Percentiles rank a stretch among this genome's conserved stretches.
These are phyloP conservation scores for Pitta sordida DNA, from an alignment of 2,113 vertebrate species.

Conservation along the genomic window DNA sequence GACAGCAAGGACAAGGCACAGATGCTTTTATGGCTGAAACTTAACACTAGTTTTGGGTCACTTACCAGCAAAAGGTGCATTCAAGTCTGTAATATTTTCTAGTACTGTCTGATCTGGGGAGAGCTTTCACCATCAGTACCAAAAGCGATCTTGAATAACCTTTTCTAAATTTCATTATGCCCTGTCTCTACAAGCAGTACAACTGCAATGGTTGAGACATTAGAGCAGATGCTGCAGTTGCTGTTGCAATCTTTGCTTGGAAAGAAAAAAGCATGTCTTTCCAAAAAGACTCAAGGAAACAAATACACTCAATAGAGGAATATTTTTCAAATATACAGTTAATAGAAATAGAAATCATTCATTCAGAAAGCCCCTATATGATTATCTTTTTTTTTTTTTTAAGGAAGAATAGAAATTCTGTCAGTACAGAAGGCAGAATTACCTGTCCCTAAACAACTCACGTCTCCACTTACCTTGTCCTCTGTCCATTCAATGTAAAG, in stretches of 20 bases:
- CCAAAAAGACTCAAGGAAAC: background rate
- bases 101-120: background rate
- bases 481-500: background rate
- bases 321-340: background rate
- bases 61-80: background rate
- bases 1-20: background rate
- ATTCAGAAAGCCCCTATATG: background rate
- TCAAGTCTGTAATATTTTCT: background rate
- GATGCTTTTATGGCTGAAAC: background rate
- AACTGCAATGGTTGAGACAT: background rate
- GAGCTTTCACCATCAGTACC: background rate
- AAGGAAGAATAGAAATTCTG: background rate
- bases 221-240: background rate
- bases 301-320: background rate
- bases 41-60: background rate
- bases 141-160: background rate
- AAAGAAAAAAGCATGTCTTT: background rate
- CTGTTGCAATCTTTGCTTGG: background rate
- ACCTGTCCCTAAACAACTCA: background rate
- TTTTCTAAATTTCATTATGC: background rate
- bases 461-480: background rate
- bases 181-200: background rate
- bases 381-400: background rate
- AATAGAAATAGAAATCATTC: background rate
- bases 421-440: background rate